Evolutionary conservation across 2,113 vertebrate species (phyloP).

Genomic region (Nerophis lumbriciformis): DNA sequence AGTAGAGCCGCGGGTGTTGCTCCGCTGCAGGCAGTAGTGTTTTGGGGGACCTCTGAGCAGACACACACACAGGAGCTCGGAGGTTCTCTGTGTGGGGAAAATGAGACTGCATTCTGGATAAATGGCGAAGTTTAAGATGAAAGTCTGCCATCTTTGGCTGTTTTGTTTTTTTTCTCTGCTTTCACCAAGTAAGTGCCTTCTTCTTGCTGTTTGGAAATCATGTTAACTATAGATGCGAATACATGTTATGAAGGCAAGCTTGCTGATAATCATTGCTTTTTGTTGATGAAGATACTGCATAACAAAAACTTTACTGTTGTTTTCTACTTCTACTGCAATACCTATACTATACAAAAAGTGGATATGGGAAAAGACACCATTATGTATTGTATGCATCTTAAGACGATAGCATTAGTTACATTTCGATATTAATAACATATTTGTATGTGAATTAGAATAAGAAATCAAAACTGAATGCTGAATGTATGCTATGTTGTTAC

Average conservation of each 20-base stretch:
- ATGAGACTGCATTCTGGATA: conserved; percentile 56
- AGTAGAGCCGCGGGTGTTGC: conserved; percentile 5
- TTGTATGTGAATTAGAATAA: neutral
- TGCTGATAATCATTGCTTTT: neutral
- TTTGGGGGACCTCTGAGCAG: neutral
- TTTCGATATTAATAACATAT: neutral
- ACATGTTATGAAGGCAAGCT: neutral
- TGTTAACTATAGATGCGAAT: neutral
- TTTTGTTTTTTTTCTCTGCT: conserved; percentile 54
- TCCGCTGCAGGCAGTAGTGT: conserved; percentile 11
- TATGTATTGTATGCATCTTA: neutral
- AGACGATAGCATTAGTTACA: neutral
- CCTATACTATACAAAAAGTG: too few species aligned
- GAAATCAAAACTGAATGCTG: neutral
- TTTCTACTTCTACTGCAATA: neutral
- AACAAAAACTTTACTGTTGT: neutral
- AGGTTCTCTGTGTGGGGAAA: conserved; percentile 2
- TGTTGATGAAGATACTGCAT: neutral
- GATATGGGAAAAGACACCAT: neutral
- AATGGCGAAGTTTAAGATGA: conserved; percentile 69
- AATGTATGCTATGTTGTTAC: neutral
- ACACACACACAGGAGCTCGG: conserved; percentile 19
- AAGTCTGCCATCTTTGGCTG: conserved; percentile 37
- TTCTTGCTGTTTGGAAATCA: neutral
- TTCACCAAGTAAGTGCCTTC: conserved; percentile 59